Evolutionary conservation across 2,113 vertebrate genomes (phyloP), one percentile per base, ranked within the genome.

Genomic region (Gorsachius goisagi): DNA sequence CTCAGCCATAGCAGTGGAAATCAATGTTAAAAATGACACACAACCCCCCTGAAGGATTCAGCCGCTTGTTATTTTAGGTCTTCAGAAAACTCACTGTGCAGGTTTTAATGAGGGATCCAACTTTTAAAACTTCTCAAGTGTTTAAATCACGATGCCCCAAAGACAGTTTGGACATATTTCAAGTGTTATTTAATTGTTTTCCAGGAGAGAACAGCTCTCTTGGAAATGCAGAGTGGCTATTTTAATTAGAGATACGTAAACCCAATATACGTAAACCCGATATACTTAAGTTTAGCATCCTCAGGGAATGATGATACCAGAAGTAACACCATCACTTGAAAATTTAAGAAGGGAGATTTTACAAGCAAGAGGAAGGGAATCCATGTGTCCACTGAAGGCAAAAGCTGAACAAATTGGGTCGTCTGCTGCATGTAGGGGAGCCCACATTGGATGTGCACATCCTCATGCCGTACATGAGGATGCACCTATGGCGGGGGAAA

Each of bases 401-500:
- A 26, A 68, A 76, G 11, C 8, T 16, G 14, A 27, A 27, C 1
- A 49, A 58, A 28, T 45, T 4, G 20, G 18, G 4, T 44, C 6
- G 1, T 27, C 44, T 15, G 15, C 4, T 0, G 0, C 0, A 1
- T 6, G 47, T 1, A 3, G 49, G 24, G 28, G 7, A 68, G 26
- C 12, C 20, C 3, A 3, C 0, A 0, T 2, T 44, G 49, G 23
- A 3, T 35, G 20, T 55, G 23, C 14, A 8, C 5, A 1, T 24
- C 35, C 22, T 83, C 0, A 0, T 13, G 28, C 7, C 2, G 0
- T 17, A 6, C 24, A 15, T n/a, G 15, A 9, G 17, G 6, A 11
- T 19, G n/a, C 20, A 5, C 0, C 2, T 3, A 8, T 0, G 20
- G 44, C 1, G 3, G 4, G 64, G 20, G 15, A 21, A 47, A 44